Percentiles rank a stretch among this genome's conserved stretches.
Conservation (phyloP, 2,797 vertebrate species). For the Aldrovandia affinis region DNA sequence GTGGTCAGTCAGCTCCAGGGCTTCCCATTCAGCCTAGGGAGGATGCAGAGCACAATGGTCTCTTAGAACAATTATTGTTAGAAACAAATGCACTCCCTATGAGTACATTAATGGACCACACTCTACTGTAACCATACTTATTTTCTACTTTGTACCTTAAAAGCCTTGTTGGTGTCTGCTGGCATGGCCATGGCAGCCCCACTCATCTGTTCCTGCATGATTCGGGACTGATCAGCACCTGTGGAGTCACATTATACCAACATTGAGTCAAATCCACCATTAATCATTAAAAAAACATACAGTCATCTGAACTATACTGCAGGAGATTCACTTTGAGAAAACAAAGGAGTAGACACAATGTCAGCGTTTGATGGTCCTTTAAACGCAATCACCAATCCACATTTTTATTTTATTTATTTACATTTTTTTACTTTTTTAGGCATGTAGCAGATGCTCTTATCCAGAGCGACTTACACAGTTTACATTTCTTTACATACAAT, state of each 20-base stretch:
- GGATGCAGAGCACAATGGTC: constrained; percentile 31
- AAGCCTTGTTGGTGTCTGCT: constrained; percentile 97
- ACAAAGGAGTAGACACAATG: not conserved
- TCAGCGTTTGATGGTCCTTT: not conserved
- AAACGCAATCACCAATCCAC: not conserved
- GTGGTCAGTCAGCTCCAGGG: constrained; percentile 94
- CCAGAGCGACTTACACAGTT: no score
- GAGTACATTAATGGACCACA: not conserved
- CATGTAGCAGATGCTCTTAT: no score
- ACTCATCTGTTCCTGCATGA: constrained; percentile 99
- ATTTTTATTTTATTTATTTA: no score
- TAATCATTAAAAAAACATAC: not conserved
- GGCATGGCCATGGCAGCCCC: constrained; percentile 99
- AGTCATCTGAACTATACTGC: not conserved
- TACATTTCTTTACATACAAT: no score
- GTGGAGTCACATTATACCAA: not conserved
- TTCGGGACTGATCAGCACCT: constrained; percentile 95
- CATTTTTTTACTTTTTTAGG: no score
- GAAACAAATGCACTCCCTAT: not conserved
- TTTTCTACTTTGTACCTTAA: constrained; percentile 81
- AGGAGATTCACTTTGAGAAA: not conserved
- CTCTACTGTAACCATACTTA: not conserved
- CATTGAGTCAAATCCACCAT: not conserved
- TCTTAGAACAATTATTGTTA: not conserved
- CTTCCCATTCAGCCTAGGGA: constrained; percentile 95